Percentiles rank a stretch among this genome's conserved stretches.
phyloP scores from a whole-genome alignment of 2,797 vertebrate species.

The Channa striata region DNA sequence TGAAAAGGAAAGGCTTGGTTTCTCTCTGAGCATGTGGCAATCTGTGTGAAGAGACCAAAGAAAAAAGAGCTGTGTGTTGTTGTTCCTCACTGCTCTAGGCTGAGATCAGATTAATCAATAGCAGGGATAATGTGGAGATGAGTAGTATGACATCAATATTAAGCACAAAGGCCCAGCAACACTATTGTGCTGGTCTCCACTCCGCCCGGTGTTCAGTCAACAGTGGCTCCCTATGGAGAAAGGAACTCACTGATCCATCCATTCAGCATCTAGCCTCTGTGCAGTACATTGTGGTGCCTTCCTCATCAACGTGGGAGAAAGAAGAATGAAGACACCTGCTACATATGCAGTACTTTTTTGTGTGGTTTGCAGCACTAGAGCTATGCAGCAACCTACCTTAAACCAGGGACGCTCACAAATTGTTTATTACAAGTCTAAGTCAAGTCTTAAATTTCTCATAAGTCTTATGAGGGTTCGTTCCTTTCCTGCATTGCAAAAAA shows the following conservation, averaged over 20 bases:
- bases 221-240: slow-evolving; percentile 62
- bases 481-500: background rate
- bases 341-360: slow-evolving; percentile 37
- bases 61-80: slow-evolving; percentile 47
- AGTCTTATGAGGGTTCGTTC: background rate
- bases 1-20: slow-evolving; percentile 6
- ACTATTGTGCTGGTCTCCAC: slow-evolving; percentile 66
- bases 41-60: slow-evolving; percentile 32
- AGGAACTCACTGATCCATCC: slow-evolving; percentile 64
- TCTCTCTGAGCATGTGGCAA: slow-evolving; percentile 35
- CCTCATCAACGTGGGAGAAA: slow-evolving; percentile 23
- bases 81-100: slow-evolving; percentile 52
- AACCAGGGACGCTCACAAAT: no score
- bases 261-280: slow-evolving; percentile 38
- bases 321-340: slow-evolving; percentile 14
- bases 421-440: no score
- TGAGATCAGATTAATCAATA: slow-evolving; percentile 81
- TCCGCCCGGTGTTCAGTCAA: slow-evolving; percentile 67
- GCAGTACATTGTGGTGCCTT: slow-evolving; percentile 55
- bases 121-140: slow-evolving; percentile 72
- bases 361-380: slow-evolving; percentile 38
- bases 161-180: slow-evolving; percentile 64
- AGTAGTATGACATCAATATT: slow-evolving; percentile 68
- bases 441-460: no score
- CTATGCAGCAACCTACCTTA: background rate